phyloP scores from a whole-genome alignment of 1,140 invertebrate species.

The Ctenoplectra terminalis region DNA sequence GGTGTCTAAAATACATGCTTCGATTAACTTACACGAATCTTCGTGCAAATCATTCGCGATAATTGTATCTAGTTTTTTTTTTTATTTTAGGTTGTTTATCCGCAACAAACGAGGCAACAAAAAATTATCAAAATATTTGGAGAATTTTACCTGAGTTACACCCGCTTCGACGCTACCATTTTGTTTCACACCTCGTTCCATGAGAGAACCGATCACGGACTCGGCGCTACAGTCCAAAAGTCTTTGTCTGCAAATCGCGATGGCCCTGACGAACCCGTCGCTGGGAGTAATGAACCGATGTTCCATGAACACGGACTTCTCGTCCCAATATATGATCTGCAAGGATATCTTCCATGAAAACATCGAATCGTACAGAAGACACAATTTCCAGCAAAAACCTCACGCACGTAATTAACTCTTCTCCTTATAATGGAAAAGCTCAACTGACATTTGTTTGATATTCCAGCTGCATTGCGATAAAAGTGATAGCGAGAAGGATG shows the following conservation, averaged over 20 bases:
- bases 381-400: too few species aligned
- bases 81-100: too few species aligned
- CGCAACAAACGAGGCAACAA: too few species aligned
- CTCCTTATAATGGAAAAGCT: neutral
- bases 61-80: too few species aligned
- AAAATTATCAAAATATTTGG: neutral
- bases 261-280: slow-evolving; percentile 91
- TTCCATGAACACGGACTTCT: slow-evolving; percentile 92
- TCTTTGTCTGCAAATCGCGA: slow-evolving; percentile 90
- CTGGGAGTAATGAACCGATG: slow-evolving; percentile 91
- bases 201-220: slow-evolving; percentile 80
- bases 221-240: slow-evolving; percentile 89
- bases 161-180: slow-evolving; percentile 76
- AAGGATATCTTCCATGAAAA: slow-evolving; percentile 33
- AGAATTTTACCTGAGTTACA: slow-evolving; percentile 74
- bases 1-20: slow-evolving; percentile 61
- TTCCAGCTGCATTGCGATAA: slow-evolving; percentile 1
- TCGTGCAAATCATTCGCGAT: neutral
- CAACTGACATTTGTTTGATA: neutral
- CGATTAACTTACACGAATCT: neutral
- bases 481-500: slow-evolving; percentile 11
- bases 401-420: too few species aligned
- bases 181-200: slow-evolving; percentile 78
- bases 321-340: slow-evolving; percentile 92
- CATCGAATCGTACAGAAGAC: neutral